Base-by-base conservation (phyloP, 2,888 invertebrate species). In the Thysanoteuthis rhombus region DNA sequence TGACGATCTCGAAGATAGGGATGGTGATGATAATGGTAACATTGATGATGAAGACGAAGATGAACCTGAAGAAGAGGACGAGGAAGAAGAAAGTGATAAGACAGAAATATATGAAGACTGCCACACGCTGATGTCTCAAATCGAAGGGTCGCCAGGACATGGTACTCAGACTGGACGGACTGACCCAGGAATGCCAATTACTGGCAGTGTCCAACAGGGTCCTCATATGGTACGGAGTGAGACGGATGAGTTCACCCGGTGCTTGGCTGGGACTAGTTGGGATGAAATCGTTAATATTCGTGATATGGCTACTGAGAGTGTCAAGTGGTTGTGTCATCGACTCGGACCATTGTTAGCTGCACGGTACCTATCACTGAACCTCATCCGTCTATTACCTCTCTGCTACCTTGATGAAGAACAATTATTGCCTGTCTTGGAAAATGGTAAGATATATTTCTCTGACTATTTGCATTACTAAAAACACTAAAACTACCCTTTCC, bases 291-390 rank as follows among this genome's bases (percentile, higher is more conserved):
- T 96, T 93, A 97, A 97, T 94, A 96, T 97, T 91, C 95, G 96
- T 42, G 96, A 97, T 94, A 96, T 97, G 38, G 96, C 97, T 0
- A 95, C 96, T 3, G 97, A 97, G 89, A 97, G 96, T 90, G 95
- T 97, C 39, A 98, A 99, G 94, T 99, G 99, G 99, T 96, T 99
- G 94, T 98, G 99, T 0, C 98, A 99, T 97, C 98, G 99, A 94
- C 97, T 99, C 38, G 99, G 99, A 0, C 99, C 99, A 0, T 98
- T 99, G 92, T 97, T 99, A 42, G 99, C 99, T 0, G 99, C 99
- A 90, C 98, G 98, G 95, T 98, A 98, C 97, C 97, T 99, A 47
- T 98, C 99, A 0, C 98, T 98, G 94, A 99, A 99, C 97, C 97
- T 99, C 95, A 97, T 99, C 28, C 98, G 99, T 96, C 99, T 99